Evolutionary conservation across 2,888 invertebrate genomes (phyloP).

Genomic region (Drosophila antonietae): DNA sequence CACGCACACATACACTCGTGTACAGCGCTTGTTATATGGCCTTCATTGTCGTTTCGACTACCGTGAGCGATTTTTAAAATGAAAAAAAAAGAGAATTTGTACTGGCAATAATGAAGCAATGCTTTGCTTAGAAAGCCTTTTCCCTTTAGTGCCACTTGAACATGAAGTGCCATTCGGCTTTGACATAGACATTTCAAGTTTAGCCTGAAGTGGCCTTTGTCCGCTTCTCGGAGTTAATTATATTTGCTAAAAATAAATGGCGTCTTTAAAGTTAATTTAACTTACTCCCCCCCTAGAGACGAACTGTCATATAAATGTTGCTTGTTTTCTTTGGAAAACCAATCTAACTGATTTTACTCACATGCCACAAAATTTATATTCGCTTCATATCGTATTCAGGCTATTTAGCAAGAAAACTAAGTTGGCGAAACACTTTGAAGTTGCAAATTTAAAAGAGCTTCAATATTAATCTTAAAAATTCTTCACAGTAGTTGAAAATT

Average conservation of each 20-base stretch:
- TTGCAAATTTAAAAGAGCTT: too few species aligned
- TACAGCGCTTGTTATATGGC: slow-evolving; percentile 52
- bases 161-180: neutral
- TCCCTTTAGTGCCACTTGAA: neutral
- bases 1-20: slow-evolving; percentile 10
- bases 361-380: neutral
- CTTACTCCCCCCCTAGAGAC: neutral
- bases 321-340: neutral
- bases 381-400: neutral
- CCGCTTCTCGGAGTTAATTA: slow-evolving; percentile 63
- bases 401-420: neutral
- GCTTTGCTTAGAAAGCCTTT: slow-evolving; percentile 35
- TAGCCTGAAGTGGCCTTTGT: slow-evolving; percentile 63
- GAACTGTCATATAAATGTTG: neutral
- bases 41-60: slow-evolving; percentile 50
- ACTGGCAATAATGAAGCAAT: slow-evolving; percentile 62
- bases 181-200: slow-evolving; percentile 46
- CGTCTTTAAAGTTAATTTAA: slow-evolving; percentile 56
- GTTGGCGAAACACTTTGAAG: neutral
- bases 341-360: neutral
- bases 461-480: too few species aligned
- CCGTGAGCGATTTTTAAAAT: slow-evolving; percentile 60
- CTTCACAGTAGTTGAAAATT: too few species aligned
- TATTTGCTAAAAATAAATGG: slow-evolving; percentile 62
- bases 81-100: slow-evolving; percentile 57